These are phyloP conservation scores for Caenorhabditis uteleia DNA, from an alignment of 2,888 invertebrate genomes.

Conservation along the genomic window DNA sequence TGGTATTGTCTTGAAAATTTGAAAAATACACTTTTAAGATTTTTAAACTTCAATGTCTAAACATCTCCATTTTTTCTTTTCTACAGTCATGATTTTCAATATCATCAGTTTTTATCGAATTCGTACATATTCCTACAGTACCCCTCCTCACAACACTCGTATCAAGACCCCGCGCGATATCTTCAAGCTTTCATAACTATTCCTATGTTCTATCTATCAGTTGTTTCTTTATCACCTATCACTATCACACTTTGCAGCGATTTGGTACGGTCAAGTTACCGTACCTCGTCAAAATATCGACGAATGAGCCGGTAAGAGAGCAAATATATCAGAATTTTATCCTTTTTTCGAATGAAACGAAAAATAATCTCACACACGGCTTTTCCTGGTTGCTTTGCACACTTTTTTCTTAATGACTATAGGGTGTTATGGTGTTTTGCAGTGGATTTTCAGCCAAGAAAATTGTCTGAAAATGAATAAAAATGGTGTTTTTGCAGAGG, in stretches of 20 bases:
- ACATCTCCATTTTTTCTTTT: too few species aligned
- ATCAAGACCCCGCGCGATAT: too few species aligned
- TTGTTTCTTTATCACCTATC: too few species aligned
- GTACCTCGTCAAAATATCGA: conserved; percentile 35
- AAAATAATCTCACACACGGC: neutral
- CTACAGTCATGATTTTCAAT: too few species aligned
- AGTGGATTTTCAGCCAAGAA: neutral
- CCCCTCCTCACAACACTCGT: too few species aligned
- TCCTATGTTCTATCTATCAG: too few species aligned
- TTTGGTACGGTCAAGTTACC: conserved; percentile 37
- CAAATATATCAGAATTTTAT: neutral
- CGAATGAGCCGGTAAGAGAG: conserved; percentile 40
- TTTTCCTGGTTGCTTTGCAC: neutral
- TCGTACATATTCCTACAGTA: too few species aligned
- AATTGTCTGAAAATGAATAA: neutral
- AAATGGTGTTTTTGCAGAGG: conserved; percentile 28
- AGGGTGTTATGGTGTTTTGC: conserved; percentile 1
- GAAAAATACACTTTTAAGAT: too few species aligned
- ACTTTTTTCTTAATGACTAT: conserved; percentile 2
- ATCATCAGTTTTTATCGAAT: too few species aligned
- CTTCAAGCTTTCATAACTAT: too few species aligned
- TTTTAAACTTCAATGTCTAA: too few species aligned
- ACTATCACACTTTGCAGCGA: conserved; percentile 17
- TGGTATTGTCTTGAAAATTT: too few species aligned
- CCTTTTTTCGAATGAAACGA: neutral